Percentiles rank a stretch among this genome's conserved stretches.
Conservation (phyloP, 1,140 invertebrate species). For the Nixonia krombeini region DNA sequence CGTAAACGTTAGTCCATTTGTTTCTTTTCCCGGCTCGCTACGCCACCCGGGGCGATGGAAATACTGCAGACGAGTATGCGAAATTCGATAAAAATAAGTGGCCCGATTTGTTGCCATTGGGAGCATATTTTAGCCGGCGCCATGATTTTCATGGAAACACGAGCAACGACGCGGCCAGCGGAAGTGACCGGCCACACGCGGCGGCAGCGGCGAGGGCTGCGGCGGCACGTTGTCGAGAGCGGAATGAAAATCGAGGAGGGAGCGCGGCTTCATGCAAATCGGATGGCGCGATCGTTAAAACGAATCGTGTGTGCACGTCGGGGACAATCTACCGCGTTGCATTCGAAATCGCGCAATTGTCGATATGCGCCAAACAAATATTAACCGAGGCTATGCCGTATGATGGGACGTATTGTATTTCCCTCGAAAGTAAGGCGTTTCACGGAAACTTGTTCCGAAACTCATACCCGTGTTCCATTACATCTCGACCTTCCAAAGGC, state of each 20-base stretch:
- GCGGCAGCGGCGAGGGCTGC: too few species aligned
- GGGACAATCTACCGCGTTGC: conserved; percentile 7
- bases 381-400: not conserved
- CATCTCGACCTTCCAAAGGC: not conserved
- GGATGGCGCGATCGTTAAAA: conserved; percentile 34
- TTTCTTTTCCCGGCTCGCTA: too few species aligned
- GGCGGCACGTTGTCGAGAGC: too few species aligned
- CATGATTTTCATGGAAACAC: not conserved
- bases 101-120: not conserved
- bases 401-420: not conserved
- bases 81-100: too few species aligned
- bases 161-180: not conserved
- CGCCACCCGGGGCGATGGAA: too few species aligned
- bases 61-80: too few species aligned
- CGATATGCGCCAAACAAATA: not conserved
- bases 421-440: not conserved
- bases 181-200: not conserved
- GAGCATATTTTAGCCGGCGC: too few species aligned
- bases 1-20: too few species aligned
- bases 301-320: not conserved
- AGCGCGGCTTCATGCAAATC: conserved; percentile 27
- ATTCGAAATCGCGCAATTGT: not conserved
- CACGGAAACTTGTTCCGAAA: not conserved
- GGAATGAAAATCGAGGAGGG: too few species aligned
- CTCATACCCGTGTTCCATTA: not conserved